Percentiles rank a stretch among this genome's conserved stretches.
phyloP scores from a whole-genome alignment of 1,140 invertebrate species.

The Nomia melanderi region DNA sequence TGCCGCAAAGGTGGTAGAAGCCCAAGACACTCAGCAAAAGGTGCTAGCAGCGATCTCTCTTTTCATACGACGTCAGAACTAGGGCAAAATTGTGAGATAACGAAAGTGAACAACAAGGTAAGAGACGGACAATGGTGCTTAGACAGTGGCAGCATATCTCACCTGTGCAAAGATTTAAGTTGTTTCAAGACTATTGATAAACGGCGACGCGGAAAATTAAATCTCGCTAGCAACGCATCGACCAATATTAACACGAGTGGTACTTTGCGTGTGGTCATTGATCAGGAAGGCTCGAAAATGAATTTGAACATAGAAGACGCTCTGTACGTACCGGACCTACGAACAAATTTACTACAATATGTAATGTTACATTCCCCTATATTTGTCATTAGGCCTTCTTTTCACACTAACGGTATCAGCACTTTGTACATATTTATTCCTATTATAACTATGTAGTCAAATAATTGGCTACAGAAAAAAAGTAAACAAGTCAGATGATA shows the following conservation, averaged over 20 bases:
- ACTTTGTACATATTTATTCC: too few relatives aligned
- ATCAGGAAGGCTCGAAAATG: background rate
- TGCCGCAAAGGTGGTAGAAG: background rate
- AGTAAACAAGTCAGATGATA: too few relatives aligned
- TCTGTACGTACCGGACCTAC: slow-evolving; percentile 1
- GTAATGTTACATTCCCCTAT: too few relatives aligned
- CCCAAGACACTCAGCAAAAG: background rate
- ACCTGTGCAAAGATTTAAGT: background rate
- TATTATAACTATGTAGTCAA: too few relatives aligned
- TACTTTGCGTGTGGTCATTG: background rate
- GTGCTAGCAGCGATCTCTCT: background rate
- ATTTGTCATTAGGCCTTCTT: too few relatives aligned
- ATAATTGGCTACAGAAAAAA: too few relatives aligned
- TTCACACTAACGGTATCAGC: too few relatives aligned
- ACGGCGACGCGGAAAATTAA: background rate
- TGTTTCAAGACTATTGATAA: background rate
- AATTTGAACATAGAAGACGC: background rate
- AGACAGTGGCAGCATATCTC: slow-evolving; percentile 7
- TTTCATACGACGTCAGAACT: background rate
- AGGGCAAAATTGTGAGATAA: background rate
- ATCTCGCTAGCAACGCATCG: background rate
- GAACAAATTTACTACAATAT: too few relatives aligned
- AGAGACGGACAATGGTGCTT: background rate
- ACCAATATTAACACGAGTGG: background rate
- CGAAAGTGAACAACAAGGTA: background rate